Conservation (phyloP, 2,797 vertebrate genomes). For the Allobates femoralis region DNA sequence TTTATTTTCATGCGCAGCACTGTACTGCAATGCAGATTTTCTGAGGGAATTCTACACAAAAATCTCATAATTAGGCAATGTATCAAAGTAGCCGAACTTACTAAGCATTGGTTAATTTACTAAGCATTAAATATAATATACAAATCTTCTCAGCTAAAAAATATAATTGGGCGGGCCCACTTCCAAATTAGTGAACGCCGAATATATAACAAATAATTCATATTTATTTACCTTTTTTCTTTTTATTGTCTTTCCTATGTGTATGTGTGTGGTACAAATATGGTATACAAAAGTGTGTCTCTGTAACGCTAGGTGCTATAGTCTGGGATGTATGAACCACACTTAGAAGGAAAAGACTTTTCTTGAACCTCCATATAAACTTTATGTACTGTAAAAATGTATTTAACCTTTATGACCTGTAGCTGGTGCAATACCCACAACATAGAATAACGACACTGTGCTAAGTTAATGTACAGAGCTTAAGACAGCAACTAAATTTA, state of each 20-base stretch:
- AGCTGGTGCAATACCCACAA: conserved; percentile 66
- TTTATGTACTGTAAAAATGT: conserved; percentile 70
- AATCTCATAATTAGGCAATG: too few relatives aligned
- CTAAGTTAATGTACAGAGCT: conserved; percentile 40
- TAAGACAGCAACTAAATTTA: not conserved
- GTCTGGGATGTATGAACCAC: not conserved
- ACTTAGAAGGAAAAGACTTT: conserved; percentile 3
- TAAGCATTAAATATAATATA: too few relatives aligned
- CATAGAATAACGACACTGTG: conserved; percentile 41
- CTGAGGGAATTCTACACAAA: too few relatives aligned
- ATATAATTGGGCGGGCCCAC: not conserved
- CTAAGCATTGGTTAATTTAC: too few relatives aligned
- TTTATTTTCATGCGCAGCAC: too few relatives aligned
- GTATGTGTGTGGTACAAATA: not conserved
- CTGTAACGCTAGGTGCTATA: conserved; percentile 22
- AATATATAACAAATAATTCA: not conserved
- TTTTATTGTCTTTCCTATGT: not conserved
- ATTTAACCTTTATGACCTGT: conserved; percentile 68
- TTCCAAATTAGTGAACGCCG: not conserved
- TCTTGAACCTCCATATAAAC: conserved; percentile 67
- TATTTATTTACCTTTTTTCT: not conserved
- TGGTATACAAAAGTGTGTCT: not conserved
- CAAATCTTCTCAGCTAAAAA: not conserved
- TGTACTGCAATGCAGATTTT: too few relatives aligned
- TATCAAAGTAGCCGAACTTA: too few relatives aligned